phyloP scores from a whole-genome alignment of 2,113 vertebrate species.

The Thinocorus orbignyianus region DNA sequence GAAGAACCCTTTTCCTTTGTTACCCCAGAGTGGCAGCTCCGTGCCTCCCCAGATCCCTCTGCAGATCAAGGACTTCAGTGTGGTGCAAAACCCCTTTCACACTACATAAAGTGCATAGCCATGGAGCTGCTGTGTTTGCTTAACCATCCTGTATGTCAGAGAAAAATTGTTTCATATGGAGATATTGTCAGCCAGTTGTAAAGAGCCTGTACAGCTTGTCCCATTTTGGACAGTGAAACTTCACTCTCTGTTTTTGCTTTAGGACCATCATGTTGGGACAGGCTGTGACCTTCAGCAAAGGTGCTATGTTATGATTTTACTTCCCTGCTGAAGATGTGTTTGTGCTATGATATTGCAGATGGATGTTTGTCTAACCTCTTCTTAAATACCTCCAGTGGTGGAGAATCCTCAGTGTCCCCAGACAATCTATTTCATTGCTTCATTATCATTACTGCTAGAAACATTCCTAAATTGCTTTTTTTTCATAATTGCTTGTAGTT shows the following conservation, averaged over 20 bases:
- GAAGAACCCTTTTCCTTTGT: background rate
- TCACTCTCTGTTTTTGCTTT: background rate
- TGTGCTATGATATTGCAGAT: background rate
- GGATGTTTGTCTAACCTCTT: slow-evolving; percentile 34
- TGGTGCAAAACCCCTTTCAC: background rate
- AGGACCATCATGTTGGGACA: background rate
- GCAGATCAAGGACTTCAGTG: background rate
- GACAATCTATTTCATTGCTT: slow-evolving; percentile 42
- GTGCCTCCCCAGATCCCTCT: background rate
- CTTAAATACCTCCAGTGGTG: slow-evolving; percentile 21
- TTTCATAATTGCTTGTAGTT: slow-evolving; percentile 17
- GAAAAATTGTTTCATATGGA: background rate
- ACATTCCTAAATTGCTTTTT: slow-evolving; percentile 23
- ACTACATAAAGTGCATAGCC: background rate
- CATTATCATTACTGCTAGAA: slow-evolving; percentile 36
- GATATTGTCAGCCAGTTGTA: background rate
- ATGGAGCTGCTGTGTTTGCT: background rate
- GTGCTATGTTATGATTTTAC: background rate
- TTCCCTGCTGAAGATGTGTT: background rate
- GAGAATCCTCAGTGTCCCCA: slow-evolving; percentile 27
- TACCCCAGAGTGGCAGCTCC: background rate
- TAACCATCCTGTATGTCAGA: background rate
- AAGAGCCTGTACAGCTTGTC: background rate
- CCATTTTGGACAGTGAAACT: background rate
- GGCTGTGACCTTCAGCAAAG: slow-evolving; percentile 25